These are phyloP conservation scores for Aurelia aurita DNA, from an alignment of 30 jellyfish, hydroid and myxozoan species.

Conservation along the genomic window DNA sequence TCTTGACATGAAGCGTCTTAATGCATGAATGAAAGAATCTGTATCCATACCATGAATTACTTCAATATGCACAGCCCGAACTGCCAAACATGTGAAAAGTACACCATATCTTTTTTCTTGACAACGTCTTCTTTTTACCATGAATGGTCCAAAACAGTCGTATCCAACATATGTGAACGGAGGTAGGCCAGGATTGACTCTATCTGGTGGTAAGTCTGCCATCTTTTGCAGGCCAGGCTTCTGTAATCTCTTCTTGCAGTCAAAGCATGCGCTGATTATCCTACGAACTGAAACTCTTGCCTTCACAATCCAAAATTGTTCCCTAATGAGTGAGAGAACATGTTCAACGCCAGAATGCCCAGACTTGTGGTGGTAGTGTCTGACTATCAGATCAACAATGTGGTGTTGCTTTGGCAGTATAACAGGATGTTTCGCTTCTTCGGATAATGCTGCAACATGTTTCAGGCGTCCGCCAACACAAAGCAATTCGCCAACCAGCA, in stretches of 20 bases:
- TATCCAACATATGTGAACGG: conserved; percentile 66
- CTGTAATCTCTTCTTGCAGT: conserved; percentile 31
- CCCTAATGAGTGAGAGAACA: conserved; percentile 38
- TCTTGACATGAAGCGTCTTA: conserved; percentile 48
- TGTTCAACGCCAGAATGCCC: conserved; percentile 25
- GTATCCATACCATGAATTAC: conserved; percentile 37
- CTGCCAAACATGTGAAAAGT: conserved; percentile 57
- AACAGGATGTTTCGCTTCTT: conserved; percentile 27
- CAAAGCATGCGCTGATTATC: conserved; percentile 17
- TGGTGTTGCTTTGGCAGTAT: conserved; percentile 39
- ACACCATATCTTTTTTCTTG: conserved; percentile 66
- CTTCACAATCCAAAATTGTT: conserved; percentile 43
- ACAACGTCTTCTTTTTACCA: conserved; percentile 47
- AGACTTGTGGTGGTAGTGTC: conserved; percentile 8
- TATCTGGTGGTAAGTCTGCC: no score
- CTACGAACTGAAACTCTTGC: conserved; percentile 38
- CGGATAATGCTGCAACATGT: neutral
- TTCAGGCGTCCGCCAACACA: conserved; percentile 16
- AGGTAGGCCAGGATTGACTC: conserved; percentile 50
- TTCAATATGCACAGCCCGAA: conserved; percentile 65
- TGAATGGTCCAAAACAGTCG: conserved; percentile 64
- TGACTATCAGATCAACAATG: conserved; percentile 17
- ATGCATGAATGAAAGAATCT: conserved; percentile 24
- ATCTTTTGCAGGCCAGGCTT: conserved; percentile 47
- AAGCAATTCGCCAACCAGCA: neutral